phyloP scores from a whole-genome alignment of 2,888 invertebrate genomes.

The Pachliopta kotzebuea region DNA sequence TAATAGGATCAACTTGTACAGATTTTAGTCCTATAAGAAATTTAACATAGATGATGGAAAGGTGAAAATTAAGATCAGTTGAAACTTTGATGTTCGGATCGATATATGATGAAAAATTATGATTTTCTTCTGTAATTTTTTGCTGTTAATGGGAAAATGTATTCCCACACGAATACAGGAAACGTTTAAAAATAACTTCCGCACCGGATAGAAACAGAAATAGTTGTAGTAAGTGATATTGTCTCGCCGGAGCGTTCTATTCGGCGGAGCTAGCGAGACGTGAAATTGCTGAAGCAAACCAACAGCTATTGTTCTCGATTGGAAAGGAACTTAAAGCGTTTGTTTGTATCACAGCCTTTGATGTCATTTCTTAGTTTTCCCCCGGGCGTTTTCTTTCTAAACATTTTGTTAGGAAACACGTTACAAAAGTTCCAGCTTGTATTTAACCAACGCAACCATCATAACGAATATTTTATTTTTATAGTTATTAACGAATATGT shows the following conservation, averaged over 20 bases:
- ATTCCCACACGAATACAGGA: no score
- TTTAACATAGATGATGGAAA: no score
- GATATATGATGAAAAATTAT: no score
- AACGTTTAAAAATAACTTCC: background rate
- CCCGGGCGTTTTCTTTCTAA: conserved; percentile 6
- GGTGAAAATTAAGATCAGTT: no score
- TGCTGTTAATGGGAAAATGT: no score
- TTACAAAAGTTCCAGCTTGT: background rate
- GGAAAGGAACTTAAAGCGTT: conserved; percentile 27
- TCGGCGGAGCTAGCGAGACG: conserved; percentile 53
- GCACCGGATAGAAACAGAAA: conserved; percentile 11
- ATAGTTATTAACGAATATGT: no score
- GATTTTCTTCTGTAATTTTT: no score
- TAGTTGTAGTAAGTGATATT: conserved; percentile 42
- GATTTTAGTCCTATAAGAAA: no score
- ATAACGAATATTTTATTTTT: no score
- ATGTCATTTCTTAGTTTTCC: conserved; percentile 25
- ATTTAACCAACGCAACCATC: no score
- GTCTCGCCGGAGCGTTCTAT: conserved; percentile 50
- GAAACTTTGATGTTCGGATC: no score
- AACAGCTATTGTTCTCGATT: conserved; percentile 29
- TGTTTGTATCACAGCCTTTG: conserved; percentile 24
- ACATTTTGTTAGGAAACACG: background rate
- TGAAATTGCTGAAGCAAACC: conserved; percentile 53
- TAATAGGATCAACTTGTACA: no score